Evolutionary conservation across 2,113 vertebrate species (phyloP).

Genomic region (Amphilophus citrinellus): DNA sequence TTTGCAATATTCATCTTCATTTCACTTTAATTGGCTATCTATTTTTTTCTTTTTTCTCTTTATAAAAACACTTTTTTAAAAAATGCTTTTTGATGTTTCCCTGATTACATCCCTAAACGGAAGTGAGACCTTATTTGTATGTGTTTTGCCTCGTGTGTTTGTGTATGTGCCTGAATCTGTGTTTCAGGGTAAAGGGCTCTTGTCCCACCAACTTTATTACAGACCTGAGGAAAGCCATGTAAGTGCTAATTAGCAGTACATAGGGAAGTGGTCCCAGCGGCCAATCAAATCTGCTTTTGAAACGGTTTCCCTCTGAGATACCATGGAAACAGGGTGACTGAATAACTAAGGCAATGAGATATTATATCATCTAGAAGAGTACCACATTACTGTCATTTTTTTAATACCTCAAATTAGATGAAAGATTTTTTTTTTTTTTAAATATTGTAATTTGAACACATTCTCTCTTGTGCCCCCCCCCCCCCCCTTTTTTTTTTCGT

Average conservation of each 20-base stretch:
- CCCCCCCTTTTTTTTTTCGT: background rate
- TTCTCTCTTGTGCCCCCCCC: constrained; percentile 5
- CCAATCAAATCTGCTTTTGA: constrained; percentile 71
- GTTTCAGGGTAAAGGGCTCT: constrained; percentile 32
- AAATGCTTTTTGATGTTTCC: constrained; percentile 13
- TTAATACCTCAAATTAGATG: constrained; percentile 20
- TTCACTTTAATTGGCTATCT: background rate
- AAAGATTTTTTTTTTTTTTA: background rate
- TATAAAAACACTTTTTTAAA: background rate
- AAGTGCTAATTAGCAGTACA: constrained; percentile 75
- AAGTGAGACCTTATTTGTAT: background rate
- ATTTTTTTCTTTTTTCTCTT: background rate
- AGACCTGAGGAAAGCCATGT: constrained; percentile 63
- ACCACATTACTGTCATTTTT: constrained; percentile 14
- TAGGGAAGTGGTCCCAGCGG: constrained; percentile 58
- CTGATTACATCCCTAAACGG: constrained; percentile 37
- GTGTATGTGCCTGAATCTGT: background rate
- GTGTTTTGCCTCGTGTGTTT: background rate
- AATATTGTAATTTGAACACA: constrained; percentile 23
- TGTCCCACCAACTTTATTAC: constrained; percentile 59
- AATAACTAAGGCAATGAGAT: constrained; percentile 55
- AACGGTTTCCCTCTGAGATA: constrained; percentile 60
- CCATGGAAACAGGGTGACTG: constrained; percentile 58
- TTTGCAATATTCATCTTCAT: background rate
- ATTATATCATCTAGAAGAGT: constrained; percentile 47